Percentiles rank a stretch among this genome's conserved stretches.
Evolutionary conservation across 2,888 invertebrate species (phyloP).

Genomic region (Drosophila lacicola): DNA sequence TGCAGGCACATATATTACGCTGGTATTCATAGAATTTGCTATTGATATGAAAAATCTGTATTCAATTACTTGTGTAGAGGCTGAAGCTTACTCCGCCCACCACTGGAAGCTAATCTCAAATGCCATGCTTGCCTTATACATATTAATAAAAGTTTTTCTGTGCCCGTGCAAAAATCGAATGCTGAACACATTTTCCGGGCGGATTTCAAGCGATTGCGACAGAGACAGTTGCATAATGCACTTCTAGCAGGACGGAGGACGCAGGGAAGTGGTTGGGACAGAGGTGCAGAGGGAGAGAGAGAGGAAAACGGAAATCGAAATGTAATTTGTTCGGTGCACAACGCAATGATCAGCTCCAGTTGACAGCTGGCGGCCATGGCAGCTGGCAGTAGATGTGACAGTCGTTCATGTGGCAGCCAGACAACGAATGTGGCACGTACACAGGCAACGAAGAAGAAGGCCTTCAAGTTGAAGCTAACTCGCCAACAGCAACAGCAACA

Average conservation of each 20-base stretch:
- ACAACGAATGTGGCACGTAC: conserved; percentile 53
- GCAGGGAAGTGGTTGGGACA: not conserved
- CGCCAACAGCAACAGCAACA: conserved; percentile 10
- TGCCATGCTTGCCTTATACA: conserved; percentile 23
- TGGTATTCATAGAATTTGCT: conserved; percentile 6
- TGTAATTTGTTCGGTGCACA: conserved; percentile 69
- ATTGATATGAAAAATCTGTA: conserved; percentile 11
- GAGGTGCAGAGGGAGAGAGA: too few relatives aligned
- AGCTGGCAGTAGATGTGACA: conserved; percentile 44
- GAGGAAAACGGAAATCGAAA: conserved; percentile 70
- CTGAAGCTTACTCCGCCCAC: not conserved
- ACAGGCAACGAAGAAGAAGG: conserved; percentile 15
- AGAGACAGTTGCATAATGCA: conserved; percentile 60
- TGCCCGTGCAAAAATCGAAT: conserved; percentile 29
- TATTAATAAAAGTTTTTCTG: conserved; percentile 51
- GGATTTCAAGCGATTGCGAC: conserved; percentile 39
- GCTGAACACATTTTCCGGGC: conserved; percentile 44
- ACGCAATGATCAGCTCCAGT: conserved; percentile 55
- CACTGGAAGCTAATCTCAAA: conserved; percentile 38
- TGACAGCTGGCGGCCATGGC: conserved; percentile 69
- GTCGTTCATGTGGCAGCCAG: conserved; percentile 24
- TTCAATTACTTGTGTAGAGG: conserved; percentile 22
- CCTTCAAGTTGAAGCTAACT: conserved; percentile 34
- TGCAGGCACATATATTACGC: not conserved
- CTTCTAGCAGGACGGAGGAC: conserved; percentile 17